Base-by-base conservation (phyloP, 2,797 vertebrate species). In the Gobio occitaniae region DNA sequence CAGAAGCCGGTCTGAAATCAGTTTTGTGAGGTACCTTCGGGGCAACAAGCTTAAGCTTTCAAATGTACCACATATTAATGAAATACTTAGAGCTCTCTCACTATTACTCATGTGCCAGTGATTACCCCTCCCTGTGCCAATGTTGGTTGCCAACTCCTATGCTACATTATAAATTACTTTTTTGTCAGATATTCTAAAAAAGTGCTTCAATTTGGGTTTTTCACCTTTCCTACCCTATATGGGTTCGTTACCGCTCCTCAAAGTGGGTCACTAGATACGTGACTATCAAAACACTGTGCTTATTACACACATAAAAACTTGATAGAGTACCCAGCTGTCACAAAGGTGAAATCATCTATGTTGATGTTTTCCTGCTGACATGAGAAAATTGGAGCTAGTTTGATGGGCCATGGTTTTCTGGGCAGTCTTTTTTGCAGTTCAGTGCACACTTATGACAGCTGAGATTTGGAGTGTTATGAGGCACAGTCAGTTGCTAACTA, bases 241-340 rank as follows among this genome's bases (percentile, higher is more conserved):
- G 87, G 86, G 89, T 84, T 87, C 8, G 61, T 74, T 84, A 72
- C 84, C 84, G 89, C 80, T 84, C 12, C 36, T 74, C 77, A 88
- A 92, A 91, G 83, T 90, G 89, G 92, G 92, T 91, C 90, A 92
- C 79, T 63, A 61, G 82, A 87, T 85, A 50, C 88, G 92, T 91
- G 90, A 93, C 92, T 91, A 91, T 88, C 82, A 92, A 81, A 16
- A 90, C 25, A 17, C 54, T 78, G 36, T 83, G 85, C 84, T 90
- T 84, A 92, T 93, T 90, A 91, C 84, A 83, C 63, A n/a, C 90
- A 89, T 89, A 66, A 90, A 91, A 90, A 86, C 80, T 91, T 91
- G 54, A 87, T 12, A 47, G 29, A 61, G 21, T 72, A 82, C 38
- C 44, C 61, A 76, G 32, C 38, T 82, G 61, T 86, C 74, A 54